These are phyloP conservation scores for Corbicula japonica DNA, from an alignment of 2,888 invertebrate species.

Conservation along the genomic window DNA sequence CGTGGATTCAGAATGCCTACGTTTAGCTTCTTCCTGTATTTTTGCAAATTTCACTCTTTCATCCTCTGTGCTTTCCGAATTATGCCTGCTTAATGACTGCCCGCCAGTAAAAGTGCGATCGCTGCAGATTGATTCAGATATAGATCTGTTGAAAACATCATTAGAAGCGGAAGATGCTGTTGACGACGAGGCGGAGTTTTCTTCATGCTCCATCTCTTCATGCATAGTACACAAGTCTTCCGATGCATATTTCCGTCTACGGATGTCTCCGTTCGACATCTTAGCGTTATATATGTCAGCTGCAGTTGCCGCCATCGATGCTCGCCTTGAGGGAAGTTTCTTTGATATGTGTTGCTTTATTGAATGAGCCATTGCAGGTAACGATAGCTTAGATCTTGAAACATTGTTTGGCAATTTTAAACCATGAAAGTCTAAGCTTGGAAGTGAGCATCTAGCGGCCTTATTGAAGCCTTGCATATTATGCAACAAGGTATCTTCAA, in stretches of 20 bases:
- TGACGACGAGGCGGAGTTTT: slow-evolving; percentile 54
- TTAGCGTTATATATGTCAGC: slow-evolving; percentile 39
- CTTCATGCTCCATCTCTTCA: slow-evolving; percentile 51
- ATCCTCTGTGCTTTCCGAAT: slow-evolving; percentile 39
- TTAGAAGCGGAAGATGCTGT: slow-evolving; percentile 57
- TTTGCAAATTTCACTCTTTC: slow-evolving; percentile 47
- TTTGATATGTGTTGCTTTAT: slow-evolving; percentile 63
- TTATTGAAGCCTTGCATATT: slow-evolving; percentile 43
- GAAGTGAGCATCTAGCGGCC: slow-evolving; percentile 55
- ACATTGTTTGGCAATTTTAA: slow-evolving; percentile 43
- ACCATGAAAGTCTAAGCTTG: slow-evolving; percentile 61
- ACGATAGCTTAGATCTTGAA: slow-evolving; percentile 45
- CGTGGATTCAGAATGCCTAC: slow-evolving; percentile 57
- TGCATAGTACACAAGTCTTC: slow-evolving; percentile 61
- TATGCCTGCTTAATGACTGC: slow-evolving; percentile 20
- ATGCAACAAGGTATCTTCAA: slow-evolving; percentile 72
- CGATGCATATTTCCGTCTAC: slow-evolving; percentile 46
- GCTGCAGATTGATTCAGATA: slow-evolving; percentile 50
- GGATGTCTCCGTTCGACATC: slow-evolving; percentile 53
- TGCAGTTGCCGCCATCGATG: slow-evolving; percentile 52
- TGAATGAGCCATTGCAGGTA: slow-evolving; percentile 54
- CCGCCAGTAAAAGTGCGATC: slow-evolving; percentile 24
- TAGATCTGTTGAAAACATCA: slow-evolving; percentile 52
- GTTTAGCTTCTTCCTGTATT: slow-evolving; percentile 51
- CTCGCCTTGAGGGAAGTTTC: slow-evolving; percentile 34